Base-by-base conservation (phyloP, 2,797 vertebrate genomes). In the Podarcis siculus region DNA sequence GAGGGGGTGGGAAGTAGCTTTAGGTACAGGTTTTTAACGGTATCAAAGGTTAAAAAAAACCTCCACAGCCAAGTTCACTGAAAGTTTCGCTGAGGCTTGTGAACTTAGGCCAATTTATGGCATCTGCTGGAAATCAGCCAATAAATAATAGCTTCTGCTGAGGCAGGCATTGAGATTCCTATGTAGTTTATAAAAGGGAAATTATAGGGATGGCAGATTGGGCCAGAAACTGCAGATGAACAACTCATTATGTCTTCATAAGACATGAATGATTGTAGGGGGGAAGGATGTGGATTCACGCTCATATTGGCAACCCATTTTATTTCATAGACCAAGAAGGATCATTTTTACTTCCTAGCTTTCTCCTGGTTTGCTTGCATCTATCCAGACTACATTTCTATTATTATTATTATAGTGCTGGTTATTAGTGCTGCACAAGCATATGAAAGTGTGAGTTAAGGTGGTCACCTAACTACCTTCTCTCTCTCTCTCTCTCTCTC, bases 51-150 rank as follows among this genome's bases (percentile, higher is more conserved):
- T 73, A 10, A 79, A 25, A 39, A 5, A 25, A 39, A 5, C 9
- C n/a, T 87, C 39, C 27, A 10, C 86, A 91, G 0, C 8, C 10
- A 71, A 32, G 61, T 37, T 88, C 84, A 0, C 4, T 32, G 6
- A 87, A 91, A 87, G 5, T 32, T 89, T 92, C 7, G 71, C 45
- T 45, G 32, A 86, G 5, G 23, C 71, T 90, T 89, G 35, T 87
- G 58, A 92, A 17, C 9, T 55, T 83, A 23, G 3, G 58, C 91
- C 82, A 92, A 83, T 83, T 76, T 86, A 81, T 12, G 21, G 13
- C 84, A 55, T 77, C 64, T 82, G 17, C 21, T 86, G 61, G 72
- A 77, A 89, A 35, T 39, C 71, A 86, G 71, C 25, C 77, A 89
- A 77, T 32, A 85, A 86, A 76, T 82, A 82, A 82, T 32, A 66